These are phyloP conservation scores for Aythya baeri DNA, from an alignment of 2,113 vertebrate species.

Conservation along the genomic window DNA sequence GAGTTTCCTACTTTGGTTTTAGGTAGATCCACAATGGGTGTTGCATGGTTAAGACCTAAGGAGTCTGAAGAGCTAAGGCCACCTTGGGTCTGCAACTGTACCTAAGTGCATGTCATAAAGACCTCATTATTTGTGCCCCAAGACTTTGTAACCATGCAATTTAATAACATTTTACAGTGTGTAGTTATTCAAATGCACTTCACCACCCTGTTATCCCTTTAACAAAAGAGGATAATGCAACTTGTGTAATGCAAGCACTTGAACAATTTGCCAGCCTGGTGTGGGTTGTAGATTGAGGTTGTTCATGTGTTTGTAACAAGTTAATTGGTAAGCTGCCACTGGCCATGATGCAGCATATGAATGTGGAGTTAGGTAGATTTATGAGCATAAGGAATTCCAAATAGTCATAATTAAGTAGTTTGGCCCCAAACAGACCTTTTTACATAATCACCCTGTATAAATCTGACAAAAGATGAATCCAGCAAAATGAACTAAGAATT, in stretches of 20 bases:
- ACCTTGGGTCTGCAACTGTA: neutral
- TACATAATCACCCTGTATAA: neutral
- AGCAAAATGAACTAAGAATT: slow-evolving; percentile 1
- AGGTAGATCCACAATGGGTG: neutral
- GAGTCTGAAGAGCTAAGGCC: neutral
- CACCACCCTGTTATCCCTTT: neutral
- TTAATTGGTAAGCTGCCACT: neutral
- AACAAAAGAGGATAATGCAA: neutral
- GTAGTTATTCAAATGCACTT: neutral
- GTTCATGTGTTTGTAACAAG: neutral
- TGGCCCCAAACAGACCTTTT: neutral
- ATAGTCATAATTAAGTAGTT: neutral
- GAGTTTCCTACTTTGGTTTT: neutral
- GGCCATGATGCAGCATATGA: accelerated
- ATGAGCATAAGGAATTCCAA: neutral
- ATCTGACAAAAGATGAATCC: neutral
- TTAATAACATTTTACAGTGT: neutral
- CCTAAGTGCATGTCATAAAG: neutral
- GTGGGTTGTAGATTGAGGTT: neutral
- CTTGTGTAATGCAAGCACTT: neutral
- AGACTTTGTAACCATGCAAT: neutral
- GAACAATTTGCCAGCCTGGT: neutral
- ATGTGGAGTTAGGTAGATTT: neutral
- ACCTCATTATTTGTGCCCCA: neutral
- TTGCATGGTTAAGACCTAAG: neutral